Percentiles rank a stretch among this genome's conserved stretches.
Conservation (phyloP, 2,797 vertebrate species). For the Sparus aurata region DNA sequence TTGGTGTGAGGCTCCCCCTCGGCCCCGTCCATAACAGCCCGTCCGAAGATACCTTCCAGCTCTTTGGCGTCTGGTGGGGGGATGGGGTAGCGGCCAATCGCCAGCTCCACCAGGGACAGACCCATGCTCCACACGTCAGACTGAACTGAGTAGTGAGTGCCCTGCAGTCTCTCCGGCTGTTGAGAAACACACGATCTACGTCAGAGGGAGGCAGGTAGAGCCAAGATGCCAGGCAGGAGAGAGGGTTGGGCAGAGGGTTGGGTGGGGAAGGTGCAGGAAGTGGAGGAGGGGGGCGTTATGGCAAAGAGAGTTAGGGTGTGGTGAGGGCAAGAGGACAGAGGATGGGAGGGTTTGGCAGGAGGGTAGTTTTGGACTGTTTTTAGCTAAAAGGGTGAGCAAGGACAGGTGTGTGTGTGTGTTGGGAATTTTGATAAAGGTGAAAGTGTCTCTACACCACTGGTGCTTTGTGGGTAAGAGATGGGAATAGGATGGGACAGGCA, state of each 20-base stretch:
- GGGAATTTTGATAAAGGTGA: conserved; percentile 35
- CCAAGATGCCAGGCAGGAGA: conserved; percentile 70
- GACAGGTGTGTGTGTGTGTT: conserved; percentile 47
- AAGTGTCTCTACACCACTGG: conserved; percentile 19
- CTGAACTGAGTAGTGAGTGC: conserved; percentile 98
- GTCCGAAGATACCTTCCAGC: conserved; percentile 95
- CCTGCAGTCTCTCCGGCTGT: conserved; percentile 98
- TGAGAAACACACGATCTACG: conserved; percentile 73
- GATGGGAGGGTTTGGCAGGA: conserved; percentile 64
- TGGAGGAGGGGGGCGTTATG: conserved; percentile 51
- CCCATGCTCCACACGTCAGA: conserved; percentile 99
- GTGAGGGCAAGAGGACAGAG: conserved; percentile 62
- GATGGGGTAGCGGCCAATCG: conserved; percentile 97
- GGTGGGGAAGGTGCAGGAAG: conserved; percentile 58
- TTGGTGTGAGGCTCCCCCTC: conserved; percentile 90
- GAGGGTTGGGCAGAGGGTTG: conserved; percentile 49
- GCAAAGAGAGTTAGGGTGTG: conserved; percentile 62
- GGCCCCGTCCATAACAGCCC: conserved; percentile 88
- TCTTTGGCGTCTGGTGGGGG: conserved; percentile 96
- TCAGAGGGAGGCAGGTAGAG: conserved; percentile 75
- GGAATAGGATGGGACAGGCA: conserved; percentile 11
- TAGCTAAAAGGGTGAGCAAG: conserved; percentile 42
- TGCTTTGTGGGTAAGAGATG: conserved; percentile 22
- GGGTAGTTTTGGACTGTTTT: conserved; percentile 41
- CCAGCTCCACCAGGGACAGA: conserved; percentile 96